Conservation (phyloP, 2,113 vertebrate species). For the Parus major region DNA sequence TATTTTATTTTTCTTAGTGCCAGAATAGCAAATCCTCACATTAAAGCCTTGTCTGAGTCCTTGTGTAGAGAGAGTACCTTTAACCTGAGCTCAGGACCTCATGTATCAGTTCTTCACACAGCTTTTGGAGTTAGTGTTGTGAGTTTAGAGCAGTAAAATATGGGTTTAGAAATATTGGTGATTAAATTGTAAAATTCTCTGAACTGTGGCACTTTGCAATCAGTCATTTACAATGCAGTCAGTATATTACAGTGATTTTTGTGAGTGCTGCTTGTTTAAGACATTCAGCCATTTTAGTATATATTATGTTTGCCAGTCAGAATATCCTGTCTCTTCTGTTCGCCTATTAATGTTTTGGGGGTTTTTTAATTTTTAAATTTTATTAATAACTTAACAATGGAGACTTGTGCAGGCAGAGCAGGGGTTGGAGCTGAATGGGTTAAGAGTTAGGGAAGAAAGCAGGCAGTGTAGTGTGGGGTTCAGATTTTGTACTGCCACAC, state of each 20-base stretch:
- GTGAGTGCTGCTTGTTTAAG: background rate
- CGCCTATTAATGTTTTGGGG: background rate
- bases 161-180: conserved; percentile 15
- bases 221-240: background rate
- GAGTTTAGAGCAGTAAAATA: conserved; percentile 10
- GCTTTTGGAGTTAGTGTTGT: background rate
- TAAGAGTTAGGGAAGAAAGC: background rate
- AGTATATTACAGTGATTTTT: background rate
- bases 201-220: background rate
- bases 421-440: background rate
- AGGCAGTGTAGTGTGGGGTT: background rate
- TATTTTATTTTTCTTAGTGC: background rate
- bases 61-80: background rate
- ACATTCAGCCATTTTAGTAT: background rate
- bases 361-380: background rate
- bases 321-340: background rate
- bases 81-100: background rate
- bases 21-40: background rate
- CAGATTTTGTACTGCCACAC: background rate
- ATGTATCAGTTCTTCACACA: background rate
- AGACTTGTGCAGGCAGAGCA: background rate
- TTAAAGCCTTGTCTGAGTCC: background rate
- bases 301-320: conserved; percentile 25
- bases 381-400: background rate
- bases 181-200: conserved; percentile 52